Evolutionary conservation across 2,888 invertebrate species (phyloP).

Genomic region (Sialis fuliginosa): DNA sequence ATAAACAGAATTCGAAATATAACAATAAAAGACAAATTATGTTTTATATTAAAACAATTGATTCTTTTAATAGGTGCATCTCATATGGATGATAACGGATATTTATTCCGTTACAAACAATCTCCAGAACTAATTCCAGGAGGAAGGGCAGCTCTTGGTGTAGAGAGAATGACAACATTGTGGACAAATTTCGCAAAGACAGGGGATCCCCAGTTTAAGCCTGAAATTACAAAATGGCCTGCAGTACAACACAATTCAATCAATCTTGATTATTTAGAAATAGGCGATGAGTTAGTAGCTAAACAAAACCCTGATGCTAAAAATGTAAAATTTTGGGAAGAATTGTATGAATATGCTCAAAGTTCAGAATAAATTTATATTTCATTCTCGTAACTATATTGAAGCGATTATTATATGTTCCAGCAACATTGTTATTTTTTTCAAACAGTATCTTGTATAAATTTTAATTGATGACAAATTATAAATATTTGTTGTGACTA

Average conservation of each 20-base stretch:
- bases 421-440: not conserved
- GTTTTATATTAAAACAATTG: not conserved
- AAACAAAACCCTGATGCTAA: not conserved
- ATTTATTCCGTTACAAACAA: slow-evolving; percentile 1
- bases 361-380: not conserved
- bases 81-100: slow-evolving; percentile 4
- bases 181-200: slow-evolving; percentile 4
- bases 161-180: not conserved
- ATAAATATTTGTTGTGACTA: too few relatives aligned
- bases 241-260: not conserved
- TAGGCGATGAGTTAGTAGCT: not conserved
- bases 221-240: not conserved
- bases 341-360: not conserved
- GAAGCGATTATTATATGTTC: not conserved
- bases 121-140: not conserved
- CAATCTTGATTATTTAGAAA: not conserved
- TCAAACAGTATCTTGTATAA: not conserved
- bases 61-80: slow-evolving; percentile 2
- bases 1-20: too few relatives aligned
- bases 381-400: not conserved
- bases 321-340: not conserved
- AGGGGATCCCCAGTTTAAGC: not conserved
- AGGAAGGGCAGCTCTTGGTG: not conserved
- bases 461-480: too few relatives aligned
- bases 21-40: not conserved